phyloP scores from a whole-genome alignment of 2,113 vertebrate species.

The Gambusia holbrooki region DNA sequence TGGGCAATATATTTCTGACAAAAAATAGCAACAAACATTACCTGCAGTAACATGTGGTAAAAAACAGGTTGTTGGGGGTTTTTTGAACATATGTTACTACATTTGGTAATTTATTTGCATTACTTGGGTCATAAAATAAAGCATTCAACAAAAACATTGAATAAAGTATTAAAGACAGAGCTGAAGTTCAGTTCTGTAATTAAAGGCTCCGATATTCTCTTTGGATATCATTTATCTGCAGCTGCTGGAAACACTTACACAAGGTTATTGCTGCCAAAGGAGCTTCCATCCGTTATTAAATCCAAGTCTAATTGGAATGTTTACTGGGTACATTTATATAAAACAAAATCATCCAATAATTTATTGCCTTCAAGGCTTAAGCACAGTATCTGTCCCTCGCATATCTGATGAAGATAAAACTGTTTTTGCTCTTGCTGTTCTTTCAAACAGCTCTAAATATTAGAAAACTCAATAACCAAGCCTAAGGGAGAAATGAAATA shows the following conservation, averaged over 20 bases:
- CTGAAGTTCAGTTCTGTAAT: conserved; percentile 3
- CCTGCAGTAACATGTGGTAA: too few species aligned
- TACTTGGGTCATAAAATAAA: too few species aligned
- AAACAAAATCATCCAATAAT: not conserved
- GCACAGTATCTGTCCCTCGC: not conserved
- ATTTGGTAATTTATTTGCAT: not conserved
- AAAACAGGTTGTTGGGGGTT: too few species aligned
- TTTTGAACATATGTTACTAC: too few species aligned
- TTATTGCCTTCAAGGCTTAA: not conserved
- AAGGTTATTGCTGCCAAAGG: conserved; percentile 12
- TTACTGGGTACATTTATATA: not conserved
- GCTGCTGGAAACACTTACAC: conserved; percentile 1
- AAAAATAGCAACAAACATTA: too few species aligned
- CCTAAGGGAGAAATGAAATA: not conserved
- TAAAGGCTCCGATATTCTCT: not conserved
- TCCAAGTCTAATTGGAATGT: not conserved
- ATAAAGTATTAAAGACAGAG: not conserved
- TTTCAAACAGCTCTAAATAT: not conserved
- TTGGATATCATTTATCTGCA: not conserved
- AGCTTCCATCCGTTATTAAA: not conserved
- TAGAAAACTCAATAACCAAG: not conserved
- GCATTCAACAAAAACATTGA: not conserved
- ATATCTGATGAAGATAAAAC: not conserved
- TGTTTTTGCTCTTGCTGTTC: not conserved
- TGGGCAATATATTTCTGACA: too few species aligned